Evolutionary conservation across 2,888 invertebrate genomes (phyloP), one percentile per base, ranked within the genome.

Genomic region (Ctena decussata): DNA sequence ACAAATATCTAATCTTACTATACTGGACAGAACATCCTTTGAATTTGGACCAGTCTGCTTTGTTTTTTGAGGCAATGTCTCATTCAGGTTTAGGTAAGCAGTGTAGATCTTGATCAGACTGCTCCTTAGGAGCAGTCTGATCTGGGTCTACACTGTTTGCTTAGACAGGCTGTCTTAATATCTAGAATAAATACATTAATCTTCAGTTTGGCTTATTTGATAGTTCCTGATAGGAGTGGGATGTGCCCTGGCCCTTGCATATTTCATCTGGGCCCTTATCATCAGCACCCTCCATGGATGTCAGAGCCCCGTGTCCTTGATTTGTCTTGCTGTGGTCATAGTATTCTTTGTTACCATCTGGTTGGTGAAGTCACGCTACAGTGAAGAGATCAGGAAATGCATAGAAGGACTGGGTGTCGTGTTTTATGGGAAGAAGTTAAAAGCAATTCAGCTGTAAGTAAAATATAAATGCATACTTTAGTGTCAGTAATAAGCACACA

Each of bases 221-320:
- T 53, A 85, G 81, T 11, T 60, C 0, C 24, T 82, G 2, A 30
- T 81, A 41, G 81, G 71, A 2, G 18, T 24, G 0, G 70, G 39
- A 6, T 44, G 57, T 21, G 12, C 46, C 1, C 27, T 49, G 32
- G 75, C 81, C 77, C 15, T 89, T 2, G 91, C 80, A 0, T 93
- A 91, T 82, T 91, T 93, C 60, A 71, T 89, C 12, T 77, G 82
- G 76, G 91, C 93, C 1, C 32, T 93, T 69, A 86, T 91, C 18
- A 57, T 92, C n/a, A 71, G 78, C 60, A 71, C 53, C 11, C 65
- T 79, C 0, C 37, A 86, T n/a, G 65, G 84, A 12, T 89, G 91
- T 41, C 78, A 84, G 60, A 85, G 90, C 70, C 82, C 91, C 0
- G 75, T 77, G 11, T 90, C 93, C 0, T 85, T 93, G 35, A 87